Percentiles rank a stretch among this genome's conserved stretches.
phyloP scores from a whole-genome alignment of 2,888 invertebrate genomes.

The Drosophila mimica region DNA sequence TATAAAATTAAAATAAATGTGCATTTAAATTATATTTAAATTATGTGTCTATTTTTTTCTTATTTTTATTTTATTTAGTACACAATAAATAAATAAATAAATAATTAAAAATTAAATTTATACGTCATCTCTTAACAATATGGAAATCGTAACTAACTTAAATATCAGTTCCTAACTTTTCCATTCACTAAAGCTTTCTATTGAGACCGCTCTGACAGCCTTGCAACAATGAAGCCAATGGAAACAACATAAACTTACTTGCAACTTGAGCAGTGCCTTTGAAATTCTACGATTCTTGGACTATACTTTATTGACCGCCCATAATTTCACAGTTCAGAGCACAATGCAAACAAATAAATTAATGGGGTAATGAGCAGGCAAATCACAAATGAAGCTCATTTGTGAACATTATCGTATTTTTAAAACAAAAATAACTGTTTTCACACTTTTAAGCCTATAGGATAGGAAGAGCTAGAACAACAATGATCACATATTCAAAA shows the following conservation, averaged over 20 bases:
- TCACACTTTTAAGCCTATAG: slow-evolving; percentile 69
- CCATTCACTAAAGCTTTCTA: background rate
- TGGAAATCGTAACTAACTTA: background rate
- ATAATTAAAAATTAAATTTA: background rate
- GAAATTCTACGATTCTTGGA: slow-evolving; percentile 9
- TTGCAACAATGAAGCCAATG: slow-evolving; percentile 17
- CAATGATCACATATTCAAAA: slow-evolving; percentile 27
- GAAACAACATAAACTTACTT: slow-evolving; percentile 30
- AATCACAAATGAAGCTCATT: slow-evolving; percentile 30
- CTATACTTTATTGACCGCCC: slow-evolving; percentile 20
- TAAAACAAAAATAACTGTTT: slow-evolving; percentile 66
- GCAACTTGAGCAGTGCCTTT: slow-evolving; percentile 20
- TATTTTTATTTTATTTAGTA: background rate
- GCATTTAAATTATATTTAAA: background rate
- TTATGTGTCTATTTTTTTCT: background rate
- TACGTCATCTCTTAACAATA: background rate
- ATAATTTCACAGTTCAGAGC: slow-evolving; percentile 36
- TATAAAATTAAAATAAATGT: background rate
- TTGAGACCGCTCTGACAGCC: slow-evolving; percentile 1
- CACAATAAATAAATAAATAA: background rate
- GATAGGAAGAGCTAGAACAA: slow-evolving; percentile 11
- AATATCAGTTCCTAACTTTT: background rate
- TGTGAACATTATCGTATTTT: slow-evolving; percentile 37
- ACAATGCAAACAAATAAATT: slow-evolving; percentile 21
- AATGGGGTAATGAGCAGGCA: slow-evolving; percentile 21